Conservation (phyloP, 1,140 invertebrate genomes). For the Leptopilina boulardi region DNA sequence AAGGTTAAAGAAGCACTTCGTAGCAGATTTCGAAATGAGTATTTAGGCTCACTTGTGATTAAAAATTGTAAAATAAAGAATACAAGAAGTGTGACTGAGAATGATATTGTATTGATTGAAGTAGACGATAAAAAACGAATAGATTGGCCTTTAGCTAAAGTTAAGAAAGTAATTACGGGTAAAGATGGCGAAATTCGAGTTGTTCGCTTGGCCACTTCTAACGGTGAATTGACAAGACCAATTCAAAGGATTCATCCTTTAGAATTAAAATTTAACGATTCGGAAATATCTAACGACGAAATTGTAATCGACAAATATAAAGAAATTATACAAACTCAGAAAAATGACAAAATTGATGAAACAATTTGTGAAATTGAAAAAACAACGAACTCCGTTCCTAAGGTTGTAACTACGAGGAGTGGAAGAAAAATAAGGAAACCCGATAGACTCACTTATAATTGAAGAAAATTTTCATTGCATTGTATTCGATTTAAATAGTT, state of each 20-base stretch:
- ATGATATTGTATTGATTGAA: conserved; percentile 31
- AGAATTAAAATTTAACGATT: neutral
- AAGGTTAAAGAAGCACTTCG: conserved; percentile 44
- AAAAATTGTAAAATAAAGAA: neutral
- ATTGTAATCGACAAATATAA: too few species aligned
- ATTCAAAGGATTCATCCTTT: conserved; percentile 30
- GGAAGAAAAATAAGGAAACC: too few species aligned
- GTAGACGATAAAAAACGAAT: conserved; percentile 19
- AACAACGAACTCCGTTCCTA: too few species aligned
- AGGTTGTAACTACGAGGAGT: too few species aligned
- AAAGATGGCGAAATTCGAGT: neutral
- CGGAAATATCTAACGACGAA: neutral
- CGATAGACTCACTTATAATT: too few species aligned
- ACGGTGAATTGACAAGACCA: neutral
- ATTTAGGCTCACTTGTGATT: neutral
- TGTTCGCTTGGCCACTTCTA: neutral
- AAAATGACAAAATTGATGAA: too few species aligned
- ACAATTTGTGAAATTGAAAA: too few species aligned
- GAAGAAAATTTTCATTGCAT: too few species aligned
- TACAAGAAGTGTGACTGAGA: neutral
- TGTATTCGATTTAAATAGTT: too few species aligned
- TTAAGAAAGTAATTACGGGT: neutral
- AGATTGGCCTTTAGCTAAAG: conserved; percentile 27
- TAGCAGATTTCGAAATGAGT: conserved; percentile 44
- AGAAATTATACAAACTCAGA: too few species aligned